A percentile compares a stretch with the other conserved stretches of the same genome.
These are phyloP conservation scores for Lottia scabra DNA, from an alignment of 2,888 invertebrate species.

Conservation along the genomic window DNA sequence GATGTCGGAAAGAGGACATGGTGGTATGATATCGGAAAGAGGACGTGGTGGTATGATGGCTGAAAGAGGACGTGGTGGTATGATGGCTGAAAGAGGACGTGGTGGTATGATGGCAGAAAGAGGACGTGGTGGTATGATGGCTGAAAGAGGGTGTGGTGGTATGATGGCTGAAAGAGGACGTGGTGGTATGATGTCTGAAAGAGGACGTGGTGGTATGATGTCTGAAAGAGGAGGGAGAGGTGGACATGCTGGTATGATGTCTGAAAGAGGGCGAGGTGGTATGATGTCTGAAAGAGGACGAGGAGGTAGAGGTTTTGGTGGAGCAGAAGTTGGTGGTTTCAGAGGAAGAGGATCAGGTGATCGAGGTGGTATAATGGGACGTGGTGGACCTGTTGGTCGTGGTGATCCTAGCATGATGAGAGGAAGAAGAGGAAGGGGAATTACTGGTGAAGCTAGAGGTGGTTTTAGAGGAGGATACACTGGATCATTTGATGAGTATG, in stretches of 20 bases:
- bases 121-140: slow-evolving; percentile 1
- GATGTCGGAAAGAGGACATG: too few species aligned
- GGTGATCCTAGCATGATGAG: too few species aligned
- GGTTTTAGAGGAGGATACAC: too few species aligned
- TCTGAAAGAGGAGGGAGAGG: slow-evolving; percentile 13
- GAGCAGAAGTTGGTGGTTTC: neutral
- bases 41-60: slow-evolving; percentile 7
- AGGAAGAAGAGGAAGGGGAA: too few species aligned
- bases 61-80: too few species aligned
- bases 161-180: neutral
- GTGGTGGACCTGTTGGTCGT: neutral
- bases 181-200: slow-evolving; percentile 1
- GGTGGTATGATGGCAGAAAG: slow-evolving; percentile 4
- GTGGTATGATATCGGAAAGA: too few species aligned
- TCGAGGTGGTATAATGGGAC: neutral
- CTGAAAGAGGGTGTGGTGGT: neutral
- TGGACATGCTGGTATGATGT: neutral
- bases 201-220: neutral
- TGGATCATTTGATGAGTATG: neutral
- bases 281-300: neutral
- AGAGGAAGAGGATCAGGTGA: slow-evolving; percentile 2
- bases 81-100: slow-evolving; percentile 7
- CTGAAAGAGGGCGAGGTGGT: neutral
- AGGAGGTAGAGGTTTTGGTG: neutral
- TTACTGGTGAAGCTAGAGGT: too few species aligned